Base-by-base conservation (phyloP, 2,888 invertebrate species). In the Leucophenga montana region DNA sequence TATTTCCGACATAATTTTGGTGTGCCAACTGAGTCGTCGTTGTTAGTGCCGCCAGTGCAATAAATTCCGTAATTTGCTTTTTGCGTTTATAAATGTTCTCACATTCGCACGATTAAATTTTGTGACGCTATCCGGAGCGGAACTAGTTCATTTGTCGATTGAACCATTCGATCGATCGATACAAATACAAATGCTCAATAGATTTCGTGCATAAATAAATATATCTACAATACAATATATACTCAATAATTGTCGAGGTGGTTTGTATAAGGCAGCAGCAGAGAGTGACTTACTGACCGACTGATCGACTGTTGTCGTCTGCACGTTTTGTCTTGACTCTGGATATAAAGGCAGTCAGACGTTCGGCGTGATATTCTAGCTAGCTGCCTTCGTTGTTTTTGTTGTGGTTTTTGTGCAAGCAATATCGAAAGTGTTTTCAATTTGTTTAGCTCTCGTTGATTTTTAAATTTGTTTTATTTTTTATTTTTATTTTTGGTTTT, bases 1-100 rank as follows among this genome's bases (percentile, higher is more conserved):
- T 81, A 64, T 48, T 46, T 64, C 48, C 82, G 77, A 75, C 81
- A 78, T 46, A 54, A 74, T 75, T 73, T 69, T 64, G 46, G 46
- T 57, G 61, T 27, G 56, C 61, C 66, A 48, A 66, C 64, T 66
- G 27, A 67, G 59, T 50, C 8, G 61, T 18, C 4, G 62, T 75
- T 50, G 57, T 56, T 68, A 27, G 61, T 62, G 66, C 68, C 62
- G 33, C 50, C 56, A 68, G 31, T 54, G 46, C 50, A 68, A 68
- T 54, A 64, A 64, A 46, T 64, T 62, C 56, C 44, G 68, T 64
- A 54, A 64, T 62, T 64, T 64, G 56, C 61, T 44, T 62, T 39
- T 39, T 39, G 11, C 67, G 67, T 61, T 68, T 68, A 68, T 68
- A 50, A 68, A 61, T 59, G 59, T 33, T 59, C 33, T 14, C 33